Evolutionary conservation across 1,140 invertebrate genomes (phyloP), one percentile per base, ranked within the genome.

Genomic region (Bombyx mandarina): DNA sequence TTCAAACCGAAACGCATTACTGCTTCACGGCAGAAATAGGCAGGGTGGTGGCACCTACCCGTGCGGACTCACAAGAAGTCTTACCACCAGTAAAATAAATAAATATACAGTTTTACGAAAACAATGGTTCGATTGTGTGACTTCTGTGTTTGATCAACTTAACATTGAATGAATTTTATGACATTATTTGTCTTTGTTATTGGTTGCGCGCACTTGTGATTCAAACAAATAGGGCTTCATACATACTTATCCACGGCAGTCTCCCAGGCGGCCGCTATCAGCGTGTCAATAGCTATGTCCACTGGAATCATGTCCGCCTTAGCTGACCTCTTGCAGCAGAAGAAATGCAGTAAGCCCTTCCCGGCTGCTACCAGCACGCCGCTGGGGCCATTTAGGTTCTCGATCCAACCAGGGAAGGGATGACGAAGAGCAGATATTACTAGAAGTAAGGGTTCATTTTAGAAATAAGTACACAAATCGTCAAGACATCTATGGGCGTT

Each of bases 331-430:
- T 91, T 88, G 68, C 92, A 91, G 49, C 89, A 88, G 86, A 95
- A 91, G 7, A 93, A 91, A 54, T 91, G 89, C 1, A 96, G 82
- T 3, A 96, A 75, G 1, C 95, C 95, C 75, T 94, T 94, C 22
- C 93, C 93, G 8, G 89, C 89, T 0, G 90, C 92, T 5, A 90
- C 91, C 2, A 91, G 70, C 4, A 93, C 67, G 0, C 92, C 95
- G 48, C 94, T 95, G 2, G 95, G 94, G n/a, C 96, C 96, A 88
- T 97, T 97, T 52, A 95, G 90, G 76, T 97, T 97, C 77, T 98
- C 96, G 2, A 96, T 93, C 95, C 95, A 96, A 2, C 94, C 93
- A 1, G 89, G 83, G 18, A 89, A 74, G 0, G 91, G 91, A 5
- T 75, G 56, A 0, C 67, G 63, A 0, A 80, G 63, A 0, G 84